Evolutionary conservation across 2,888 invertebrate species (phyloP).

Genomic region (Drosophila nigritarsus): DNA sequence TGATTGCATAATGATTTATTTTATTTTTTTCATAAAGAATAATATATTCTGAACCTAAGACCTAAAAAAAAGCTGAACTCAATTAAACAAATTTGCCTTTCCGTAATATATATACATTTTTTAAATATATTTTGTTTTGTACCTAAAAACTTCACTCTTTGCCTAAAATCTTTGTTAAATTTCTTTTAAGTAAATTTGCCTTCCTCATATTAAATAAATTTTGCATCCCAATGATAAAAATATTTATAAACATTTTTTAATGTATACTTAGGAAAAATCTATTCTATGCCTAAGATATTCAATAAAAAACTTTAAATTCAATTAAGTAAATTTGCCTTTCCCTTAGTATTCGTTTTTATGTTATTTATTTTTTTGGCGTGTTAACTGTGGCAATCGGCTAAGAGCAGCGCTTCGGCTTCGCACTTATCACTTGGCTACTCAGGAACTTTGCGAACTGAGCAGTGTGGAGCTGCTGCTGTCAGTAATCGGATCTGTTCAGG

Average conservation of each 20-base stretch:
- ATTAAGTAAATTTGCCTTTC: background rate
- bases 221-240: too few species aligned
- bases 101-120: too few species aligned
- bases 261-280: background rate
- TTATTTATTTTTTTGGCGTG: slow-evolving; percentile 7
- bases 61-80: too few species aligned
- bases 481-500: slow-evolving; percentile 75
- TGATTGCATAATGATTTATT: too few species aligned
- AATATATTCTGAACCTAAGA: too few species aligned
- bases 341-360: background rate
- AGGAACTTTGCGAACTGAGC: slow-evolving; percentile 11
- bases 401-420: slow-evolving; percentile 25
- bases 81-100: too few species aligned
- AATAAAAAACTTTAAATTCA: background rate
- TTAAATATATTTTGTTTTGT: too few species aligned
- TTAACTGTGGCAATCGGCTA: slow-evolving; percentile 26
- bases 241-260: background rate
- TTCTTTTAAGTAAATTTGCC: too few species aligned
- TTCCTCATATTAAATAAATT: background rate
- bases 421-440: slow-evolving; percentile 68
- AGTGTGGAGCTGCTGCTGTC: slow-evolving; percentile 48
- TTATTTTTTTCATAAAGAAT: too few species aligned
- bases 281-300: background rate
- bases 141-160: too few species aligned
- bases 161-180: too few species aligned